phyloP scores from a whole-genome alignment of 2,797 vertebrate genomes.

The Parambassis ranga region DNA sequence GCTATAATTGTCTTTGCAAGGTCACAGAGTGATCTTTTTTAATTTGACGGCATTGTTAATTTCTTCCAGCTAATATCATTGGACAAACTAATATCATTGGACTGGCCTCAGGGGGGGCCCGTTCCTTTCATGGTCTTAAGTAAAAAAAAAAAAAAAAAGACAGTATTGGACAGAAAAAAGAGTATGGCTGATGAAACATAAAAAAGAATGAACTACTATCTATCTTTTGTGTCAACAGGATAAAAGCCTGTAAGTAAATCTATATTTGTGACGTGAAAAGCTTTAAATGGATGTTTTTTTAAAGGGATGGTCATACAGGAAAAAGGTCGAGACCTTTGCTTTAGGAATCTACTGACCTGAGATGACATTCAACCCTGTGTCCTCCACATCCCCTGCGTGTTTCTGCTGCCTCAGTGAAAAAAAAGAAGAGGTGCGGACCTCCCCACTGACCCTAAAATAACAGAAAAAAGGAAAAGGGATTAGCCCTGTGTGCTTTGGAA shows the following conservation, averaged over 20 bases:
- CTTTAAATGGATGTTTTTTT: neutral
- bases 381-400: conserved; percentile 15
- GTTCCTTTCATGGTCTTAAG: conserved; percentile 64
- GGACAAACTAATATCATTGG: conserved; percentile 56
- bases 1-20: conserved; percentile 78
- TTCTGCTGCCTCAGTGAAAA: conserved; percentile 58
- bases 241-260: neutral
- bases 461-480: conserved; percentile 13
- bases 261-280: neutral
- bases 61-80: conserved; percentile 67
- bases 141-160: conserved; percentile 14
- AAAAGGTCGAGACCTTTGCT: neutral
- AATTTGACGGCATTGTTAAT: conserved; percentile 67
- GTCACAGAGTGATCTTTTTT: conserved; percentile 67
- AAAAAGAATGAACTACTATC: neutral
- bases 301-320: neutral
- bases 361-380: conserved; percentile 6
- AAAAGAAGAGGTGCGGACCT: conserved; percentile 23
- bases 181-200: neutral
- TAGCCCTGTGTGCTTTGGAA: conserved; percentile 37
- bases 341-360: conserved; percentile 30
- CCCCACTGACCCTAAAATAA: conserved; percentile 33
- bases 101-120: conserved; percentile 44
- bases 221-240: neutral
- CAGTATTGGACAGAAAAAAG: conserved; percentile 9